Percentiles rank a stretch among this genome's conserved stretches.
These are phyloP conservation scores for Astatoreochromis straeleni DNA, from an alignment of 2,113 vertebrate genomes.

Conservation along the genomic window DNA sequence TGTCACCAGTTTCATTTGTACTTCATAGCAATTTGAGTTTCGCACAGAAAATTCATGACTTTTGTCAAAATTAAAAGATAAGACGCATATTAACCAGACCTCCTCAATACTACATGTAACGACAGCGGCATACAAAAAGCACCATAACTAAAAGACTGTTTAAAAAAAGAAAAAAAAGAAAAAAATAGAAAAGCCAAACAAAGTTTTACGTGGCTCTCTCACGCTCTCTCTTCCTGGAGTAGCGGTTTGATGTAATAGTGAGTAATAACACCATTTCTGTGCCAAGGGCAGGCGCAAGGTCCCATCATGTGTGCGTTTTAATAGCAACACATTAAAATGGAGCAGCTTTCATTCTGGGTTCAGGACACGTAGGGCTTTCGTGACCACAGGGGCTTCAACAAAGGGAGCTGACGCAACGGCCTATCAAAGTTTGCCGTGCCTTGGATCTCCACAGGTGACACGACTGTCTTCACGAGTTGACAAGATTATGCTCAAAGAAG, in stretches of 20 bases:
- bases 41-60: too few relatives aligned
- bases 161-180: not conserved
- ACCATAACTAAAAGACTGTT: not conserved
- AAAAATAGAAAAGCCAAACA: not conserved
- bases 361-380: slow-evolving; percentile 53
- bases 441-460: slow-evolving; percentile 53
- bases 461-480: slow-evolving; percentile 19
- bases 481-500: slow-evolving; percentile 19
- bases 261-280: slow-evolving; percentile 48
- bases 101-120: not conserved
- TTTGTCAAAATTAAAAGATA: not conserved
- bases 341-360: slow-evolving; percentile 43
- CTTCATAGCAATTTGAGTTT: not conserved
- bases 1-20: not conserved
- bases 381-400: slow-evolving; percentile 46
- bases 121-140: not conserved
- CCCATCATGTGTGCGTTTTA: slow-evolving; percentile 40
- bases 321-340: slow-evolving; percentile 53
- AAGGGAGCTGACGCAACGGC: slow-evolving; percentile 48
- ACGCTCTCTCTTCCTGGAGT: not conserved
- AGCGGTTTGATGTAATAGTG: slow-evolving; percentile 57
- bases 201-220: not conserved
- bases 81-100: not conserved
- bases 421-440: slow-evolving; percentile 39
- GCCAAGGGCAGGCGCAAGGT: slow-evolving; percentile 60